Percentiles rank a stretch among this genome's conserved stretches.
These are phyloP conservation scores for Artibeus lituratus DNA, from an alignment of 2,797 vertebrate genomes.

Conservation along the genomic window DNA sequence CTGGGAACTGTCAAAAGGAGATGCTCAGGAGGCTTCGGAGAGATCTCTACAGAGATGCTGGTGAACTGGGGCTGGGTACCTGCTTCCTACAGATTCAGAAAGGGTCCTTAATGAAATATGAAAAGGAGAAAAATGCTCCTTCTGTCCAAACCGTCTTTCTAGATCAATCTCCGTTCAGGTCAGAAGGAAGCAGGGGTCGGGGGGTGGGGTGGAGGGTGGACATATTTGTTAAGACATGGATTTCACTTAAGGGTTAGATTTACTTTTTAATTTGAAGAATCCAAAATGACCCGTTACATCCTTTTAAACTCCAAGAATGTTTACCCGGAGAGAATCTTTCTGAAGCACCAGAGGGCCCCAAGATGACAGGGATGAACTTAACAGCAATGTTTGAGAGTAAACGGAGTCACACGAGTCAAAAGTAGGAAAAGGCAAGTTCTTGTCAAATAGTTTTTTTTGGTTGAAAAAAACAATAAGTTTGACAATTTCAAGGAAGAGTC, in stretches of 20 bases:
- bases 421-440: neutral
- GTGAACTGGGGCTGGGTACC: neutral
- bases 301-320: neutral
- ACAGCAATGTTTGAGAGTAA: neutral
- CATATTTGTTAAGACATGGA: neutral
- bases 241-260: neutral
- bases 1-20: conserved; percentile 64
- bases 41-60: conserved; percentile 28
- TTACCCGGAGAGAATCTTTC: neutral
- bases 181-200: neutral
- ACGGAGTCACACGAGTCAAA: neutral
- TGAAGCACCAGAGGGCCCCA: neutral
- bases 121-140: neutral
- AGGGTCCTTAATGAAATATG: neutral
- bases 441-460: neutral
- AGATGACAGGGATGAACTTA: neutral
- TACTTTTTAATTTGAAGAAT: neutral
- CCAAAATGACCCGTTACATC: neutral
- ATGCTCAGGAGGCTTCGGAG: neutral
- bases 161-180: neutral
- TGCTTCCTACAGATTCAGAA: conserved; percentile 40
- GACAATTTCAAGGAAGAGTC: neutral
- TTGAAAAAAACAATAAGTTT: neutral
- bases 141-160: neutral
- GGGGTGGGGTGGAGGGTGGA: neutral